A percentile compares a stretch with the other conserved stretches of the same genome.
phyloP scores from a whole-genome alignment of 2,888 invertebrate species.

The Pseudococcus longispinus region DNA sequence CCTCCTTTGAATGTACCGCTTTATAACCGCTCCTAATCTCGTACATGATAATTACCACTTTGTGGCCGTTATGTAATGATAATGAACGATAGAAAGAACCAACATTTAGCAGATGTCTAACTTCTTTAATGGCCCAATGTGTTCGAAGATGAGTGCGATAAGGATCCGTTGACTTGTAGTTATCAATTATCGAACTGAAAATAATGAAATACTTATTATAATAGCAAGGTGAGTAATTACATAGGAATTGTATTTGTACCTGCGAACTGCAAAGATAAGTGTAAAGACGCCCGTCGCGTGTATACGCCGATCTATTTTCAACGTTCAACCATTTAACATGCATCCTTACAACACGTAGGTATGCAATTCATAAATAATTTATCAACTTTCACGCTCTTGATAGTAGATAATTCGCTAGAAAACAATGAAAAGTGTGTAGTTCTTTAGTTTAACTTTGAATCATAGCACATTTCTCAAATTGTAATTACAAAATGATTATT shows the following conservation, averaged over 20 bases:
- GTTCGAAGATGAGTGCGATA: neutral
- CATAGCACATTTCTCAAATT: conserved; percentile 30
- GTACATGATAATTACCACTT: neutral
- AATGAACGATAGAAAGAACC: neutral
- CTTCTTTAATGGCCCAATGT: neutral
- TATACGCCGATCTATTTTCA: conserved; percentile 8
- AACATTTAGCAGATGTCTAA: neutral
- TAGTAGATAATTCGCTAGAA: conserved; percentile 4
- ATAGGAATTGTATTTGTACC: neutral
- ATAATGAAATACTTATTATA: neutral
- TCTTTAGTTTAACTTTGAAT: neutral
- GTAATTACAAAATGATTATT: neutral
- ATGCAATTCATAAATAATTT: conserved; percentile 17
- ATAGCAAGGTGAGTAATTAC: neutral
- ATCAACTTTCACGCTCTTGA: conserved; percentile 38
- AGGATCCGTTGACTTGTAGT: neutral
- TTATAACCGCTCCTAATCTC: neutral
- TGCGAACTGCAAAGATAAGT: neutral
- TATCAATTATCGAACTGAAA: neutral
- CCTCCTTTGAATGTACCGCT: neutral
- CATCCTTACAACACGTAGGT: neutral
- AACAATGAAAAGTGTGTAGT: conserved; percentile 18
- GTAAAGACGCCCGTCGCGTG: neutral
- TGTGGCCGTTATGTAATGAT: neutral
- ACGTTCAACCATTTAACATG: conserved; percentile 22